Percentiles rank a stretch among this genome's conserved stretches.
Evolutionary conservation across 2,797 vertebrate genomes (phyloP).

Genomic region (Sebastes diploproa): DNA sequence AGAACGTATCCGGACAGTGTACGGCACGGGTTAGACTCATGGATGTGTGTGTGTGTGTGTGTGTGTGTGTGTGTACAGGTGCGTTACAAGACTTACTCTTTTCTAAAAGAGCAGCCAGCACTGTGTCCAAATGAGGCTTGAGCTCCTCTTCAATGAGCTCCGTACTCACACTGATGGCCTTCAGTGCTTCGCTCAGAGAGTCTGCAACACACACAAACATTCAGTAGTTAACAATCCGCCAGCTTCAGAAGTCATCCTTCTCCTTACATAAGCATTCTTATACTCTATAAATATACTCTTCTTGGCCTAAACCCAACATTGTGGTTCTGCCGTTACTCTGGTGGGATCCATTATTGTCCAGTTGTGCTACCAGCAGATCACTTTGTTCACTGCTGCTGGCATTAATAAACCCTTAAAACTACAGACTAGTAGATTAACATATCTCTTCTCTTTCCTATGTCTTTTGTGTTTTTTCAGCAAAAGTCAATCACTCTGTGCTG

Average conservation of each 20-base stretch:
- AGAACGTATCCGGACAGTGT: not conserved
- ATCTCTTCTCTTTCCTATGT: too few relatives aligned
- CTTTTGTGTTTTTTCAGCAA: too few relatives aligned
- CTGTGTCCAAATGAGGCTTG: conserved; percentile 78
- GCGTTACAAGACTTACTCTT: conserved; percentile 76
- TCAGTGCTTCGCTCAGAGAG: conserved; percentile 75
- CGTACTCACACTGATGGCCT: conserved; percentile 82
- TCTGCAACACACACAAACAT: conserved; percentile 67
- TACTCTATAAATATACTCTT: too few relatives aligned
- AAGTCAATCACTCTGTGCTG: too few relatives aligned
- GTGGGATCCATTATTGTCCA: too few relatives aligned
- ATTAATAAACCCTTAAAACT: too few relatives aligned
- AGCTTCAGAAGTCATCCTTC: not conserved
- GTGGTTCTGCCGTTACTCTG: too few relatives aligned
- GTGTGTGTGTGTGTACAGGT: not conserved
- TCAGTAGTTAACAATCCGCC: not conserved
- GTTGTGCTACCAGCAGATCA: too few relatives aligned
- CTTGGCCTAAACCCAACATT: too few relatives aligned
- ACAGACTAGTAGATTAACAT: too few relatives aligned
- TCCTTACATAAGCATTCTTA: not conserved
- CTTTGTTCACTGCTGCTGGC: too few relatives aligned
- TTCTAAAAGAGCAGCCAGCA: conserved; percentile 76
- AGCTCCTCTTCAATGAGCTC: conserved; percentile 83
- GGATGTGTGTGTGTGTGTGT: not conserved
- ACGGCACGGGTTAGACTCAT: not conserved